Conservation (phyloP, 2,113 vertebrate species). For the Sterrhoptilus dennistouni region DNA sequence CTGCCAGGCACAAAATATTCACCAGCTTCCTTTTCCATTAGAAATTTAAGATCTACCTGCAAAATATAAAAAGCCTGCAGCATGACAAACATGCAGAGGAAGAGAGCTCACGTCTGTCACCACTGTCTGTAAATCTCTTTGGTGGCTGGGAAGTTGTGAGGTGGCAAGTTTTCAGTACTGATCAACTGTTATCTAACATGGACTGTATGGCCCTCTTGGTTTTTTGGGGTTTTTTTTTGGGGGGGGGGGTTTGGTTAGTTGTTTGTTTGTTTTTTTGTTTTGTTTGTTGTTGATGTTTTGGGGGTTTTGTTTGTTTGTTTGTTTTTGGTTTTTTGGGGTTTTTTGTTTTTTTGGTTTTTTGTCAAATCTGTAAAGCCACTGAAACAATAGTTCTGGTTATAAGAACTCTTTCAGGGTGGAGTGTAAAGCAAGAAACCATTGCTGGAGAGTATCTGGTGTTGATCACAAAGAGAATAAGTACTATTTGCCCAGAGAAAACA, state of each 20-base stretch:
- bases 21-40: background rate
- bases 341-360: too few relatives aligned
- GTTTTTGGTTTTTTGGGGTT: too few relatives aligned
- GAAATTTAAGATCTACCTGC: background rate
- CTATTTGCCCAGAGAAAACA: conserved; percentile 35
- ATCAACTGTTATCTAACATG: background rate
- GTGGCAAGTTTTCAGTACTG: background rate
- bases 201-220: background rate
- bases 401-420: background rate
- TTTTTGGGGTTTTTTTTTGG: too few relatives aligned
- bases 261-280: too few relatives aligned
- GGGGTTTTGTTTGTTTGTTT: too few relatives aligned
- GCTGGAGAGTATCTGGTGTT: conserved; percentile 32
- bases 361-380: background rate
- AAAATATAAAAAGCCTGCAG: background rate
- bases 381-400: background rate
- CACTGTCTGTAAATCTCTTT: background rate
- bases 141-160: background rate
- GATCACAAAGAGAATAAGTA: conserved; percentile 43
- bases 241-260: too few relatives aligned
- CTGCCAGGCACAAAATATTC: background rate
- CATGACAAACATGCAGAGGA: background rate
- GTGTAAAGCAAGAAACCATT: background rate
- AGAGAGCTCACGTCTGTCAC: background rate
- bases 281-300: too few relatives aligned